Conservation (phyloP, 2,888 invertebrate genomes). For the Dioctria linearis region DNA sequence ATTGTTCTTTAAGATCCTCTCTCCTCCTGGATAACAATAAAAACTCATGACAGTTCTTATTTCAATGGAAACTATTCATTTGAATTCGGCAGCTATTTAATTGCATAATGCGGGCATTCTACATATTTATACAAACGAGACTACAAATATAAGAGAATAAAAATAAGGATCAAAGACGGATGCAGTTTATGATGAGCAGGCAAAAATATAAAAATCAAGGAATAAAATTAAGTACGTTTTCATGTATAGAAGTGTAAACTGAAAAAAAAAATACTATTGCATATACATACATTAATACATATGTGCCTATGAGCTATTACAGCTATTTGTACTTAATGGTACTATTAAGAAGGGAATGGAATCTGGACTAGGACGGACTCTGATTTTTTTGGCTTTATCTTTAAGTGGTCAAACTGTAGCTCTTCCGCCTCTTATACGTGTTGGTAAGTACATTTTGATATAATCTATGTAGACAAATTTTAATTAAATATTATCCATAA, state of each 20-base stretch:
- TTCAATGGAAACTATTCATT: not conserved
- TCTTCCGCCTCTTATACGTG: not conserved
- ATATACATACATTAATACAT: not conserved
- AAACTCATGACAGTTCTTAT: not conserved
- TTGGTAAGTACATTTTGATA: conserved; percentile 1
- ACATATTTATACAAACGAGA: too few relatives aligned
- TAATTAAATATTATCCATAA: not conserved
- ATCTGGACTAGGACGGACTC: not conserved
- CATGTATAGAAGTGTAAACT: not conserved
- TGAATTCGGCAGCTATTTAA: not conserved
- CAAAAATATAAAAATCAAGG: not conserved
- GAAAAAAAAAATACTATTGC: not conserved
- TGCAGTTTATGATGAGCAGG: too few relatives aligned
- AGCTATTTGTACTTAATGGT: not conserved
- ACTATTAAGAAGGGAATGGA: not conserved
- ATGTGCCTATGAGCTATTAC: not conserved
- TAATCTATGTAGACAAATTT: not conserved
- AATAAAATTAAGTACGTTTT: not conserved
- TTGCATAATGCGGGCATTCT: not conserved
- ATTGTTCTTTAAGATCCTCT: not conserved
- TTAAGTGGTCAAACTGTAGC: not conserved
- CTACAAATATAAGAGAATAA: not conserved
- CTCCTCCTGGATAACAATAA: not conserved
- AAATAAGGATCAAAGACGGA: not conserved
- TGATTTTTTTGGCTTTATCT: not conserved